phyloP scores from a whole-genome alignment of 1,140 invertebrate genomes.

The Drosophila punjabiensis region DNA sequence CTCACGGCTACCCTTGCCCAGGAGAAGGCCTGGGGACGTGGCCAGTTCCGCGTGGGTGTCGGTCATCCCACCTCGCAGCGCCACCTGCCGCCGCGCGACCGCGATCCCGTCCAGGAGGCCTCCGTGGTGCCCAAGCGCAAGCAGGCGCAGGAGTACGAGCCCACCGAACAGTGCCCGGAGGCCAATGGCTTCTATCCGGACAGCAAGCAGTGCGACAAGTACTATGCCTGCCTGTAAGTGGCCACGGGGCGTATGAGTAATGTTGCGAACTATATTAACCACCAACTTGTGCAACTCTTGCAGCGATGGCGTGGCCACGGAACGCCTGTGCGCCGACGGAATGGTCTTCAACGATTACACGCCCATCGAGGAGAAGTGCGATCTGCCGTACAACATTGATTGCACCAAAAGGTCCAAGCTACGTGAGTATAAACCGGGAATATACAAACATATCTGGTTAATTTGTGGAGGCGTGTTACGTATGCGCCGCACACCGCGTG shows the following conservation, averaged over 20 bases:
- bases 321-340: conserved; percentile 95
- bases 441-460: conserved; percentile 10
- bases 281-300: conserved; percentile 38
- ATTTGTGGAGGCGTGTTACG: conserved; percentile 43
- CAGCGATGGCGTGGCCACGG: conserved; percentile 89
- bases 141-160: conserved; percentile 59
- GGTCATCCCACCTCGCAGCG: conserved; percentile 79
- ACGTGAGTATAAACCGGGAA: conserved; percentile 88
- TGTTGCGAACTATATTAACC: conserved; percentile 3
- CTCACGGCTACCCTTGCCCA: conserved; percentile 56
- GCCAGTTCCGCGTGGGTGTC: conserved; percentile 65
- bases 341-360: conserved; percentile 96
- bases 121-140: conserved; percentile 59
- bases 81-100: conserved; percentile 65
- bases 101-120: conserved; percentile 65
- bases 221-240: conserved; percentile 91
- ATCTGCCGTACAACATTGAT: conserved; percentile 94
- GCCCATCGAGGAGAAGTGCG: conserved; percentile 93
- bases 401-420: conserved; percentile 91
- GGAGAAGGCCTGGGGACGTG: conserved; percentile 38
- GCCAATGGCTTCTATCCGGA: conserved; percentile 94
- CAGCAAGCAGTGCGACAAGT: conserved; percentile 95
- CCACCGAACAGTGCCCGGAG: conserved; percentile 91
- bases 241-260: conserved; percentile 48
- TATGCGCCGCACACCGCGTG: conserved; percentile 54